Evolutionary conservation across 2,888 invertebrate species (phyloP), one percentile per base, ranked within the genome.

Genomic region (Pardosa pseudoannulata): DNA sequence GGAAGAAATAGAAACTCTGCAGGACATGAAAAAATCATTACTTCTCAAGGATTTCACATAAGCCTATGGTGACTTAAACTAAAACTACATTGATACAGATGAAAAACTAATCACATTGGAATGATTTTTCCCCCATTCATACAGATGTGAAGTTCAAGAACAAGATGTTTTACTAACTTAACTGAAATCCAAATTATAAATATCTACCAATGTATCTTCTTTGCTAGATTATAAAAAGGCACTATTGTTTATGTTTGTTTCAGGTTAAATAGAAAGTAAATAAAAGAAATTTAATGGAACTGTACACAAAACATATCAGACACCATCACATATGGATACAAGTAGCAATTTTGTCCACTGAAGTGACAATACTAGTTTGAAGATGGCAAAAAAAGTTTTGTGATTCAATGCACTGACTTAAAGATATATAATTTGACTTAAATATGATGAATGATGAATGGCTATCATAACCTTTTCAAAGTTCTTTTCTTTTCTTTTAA

Each of bases 401-500:
- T 78, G 78, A 86, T 70, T 70, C 62, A 68, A 70, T 79, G 85
- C 70, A 79, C 79, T 74, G n/a, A n/a, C n/a, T n/a, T n/a, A n/a
- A n/a, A n/a, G n/a, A n/a, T 74, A 68, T 56, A 74, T 46, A 11
- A 23, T 11, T 19, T 3, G 23, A 56, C 23, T 23, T 56, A 56
- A 56, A 56, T 56, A 56, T 56, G 56, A 23, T 19, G 56, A 11
- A 23, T 19, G 23, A 56, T 46, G 32, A 56, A 56, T 23, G 23
- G 50, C 50, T 68, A 86, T 96, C 95, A 96, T 94, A 96, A 95
- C 93, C 96, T 93, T 92, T 96, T 96, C 79, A 96, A 93, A 89
- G 95, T 95, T 92, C 96, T 94, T 92, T 96, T 96, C 92, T 96
- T 96, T 90, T 96, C 96, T 92, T 96, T 96, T 90, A 95, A 92